Conservation (phyloP, 2,797 vertebrate species). For the Sardinella longiceps region DNA sequence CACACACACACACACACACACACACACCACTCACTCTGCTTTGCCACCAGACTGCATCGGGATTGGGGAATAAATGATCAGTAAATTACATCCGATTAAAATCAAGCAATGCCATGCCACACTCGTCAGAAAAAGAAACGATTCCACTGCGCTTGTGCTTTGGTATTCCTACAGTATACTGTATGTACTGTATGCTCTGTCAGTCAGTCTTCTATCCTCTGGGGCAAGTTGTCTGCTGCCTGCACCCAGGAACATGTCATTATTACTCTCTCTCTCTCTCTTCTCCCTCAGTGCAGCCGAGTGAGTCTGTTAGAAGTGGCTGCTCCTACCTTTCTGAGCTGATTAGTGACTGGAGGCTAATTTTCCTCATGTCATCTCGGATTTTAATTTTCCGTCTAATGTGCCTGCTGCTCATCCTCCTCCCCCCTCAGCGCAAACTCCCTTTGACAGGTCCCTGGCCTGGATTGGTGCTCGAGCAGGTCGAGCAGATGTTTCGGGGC, state of each 20-base stretch:
- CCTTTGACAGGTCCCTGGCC: slow-evolving; percentile 51
- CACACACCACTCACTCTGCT: background rate
- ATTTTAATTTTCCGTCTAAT: slow-evolving; percentile 40
- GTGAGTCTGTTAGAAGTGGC: background rate
- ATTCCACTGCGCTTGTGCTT: background rate
- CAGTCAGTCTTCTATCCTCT: background rate
- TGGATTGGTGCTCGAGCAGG: slow-evolving; percentile 43
- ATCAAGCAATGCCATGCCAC: slow-evolving; percentile 16
- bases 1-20: background rate
- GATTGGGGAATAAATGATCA: background rate
- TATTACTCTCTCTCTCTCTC: background rate
- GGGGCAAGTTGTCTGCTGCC: background rate
- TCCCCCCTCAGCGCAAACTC: slow-evolving; percentile 48
- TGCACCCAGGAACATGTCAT: background rate
- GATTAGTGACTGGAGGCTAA: slow-evolving; percentile 11
- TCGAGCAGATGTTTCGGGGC: slow-evolving; percentile 56
- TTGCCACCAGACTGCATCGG: background rate
- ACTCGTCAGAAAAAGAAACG: background rate
- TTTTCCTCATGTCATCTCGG: slow-evolving; percentile 44
- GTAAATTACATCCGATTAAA: background rate
- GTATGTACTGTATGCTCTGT: background rate
- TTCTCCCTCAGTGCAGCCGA: background rate
- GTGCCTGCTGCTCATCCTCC: slow-evolving; percentile 47
- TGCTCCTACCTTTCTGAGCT: slow-evolving; percentile 8
- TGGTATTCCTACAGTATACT: too few relatives aligned